Percentiles rank a stretch among this genome's conserved stretches.
Conservation (phyloP, 2,888 invertebrate genomes). For the Microctonus aethiopoides region DNA sequence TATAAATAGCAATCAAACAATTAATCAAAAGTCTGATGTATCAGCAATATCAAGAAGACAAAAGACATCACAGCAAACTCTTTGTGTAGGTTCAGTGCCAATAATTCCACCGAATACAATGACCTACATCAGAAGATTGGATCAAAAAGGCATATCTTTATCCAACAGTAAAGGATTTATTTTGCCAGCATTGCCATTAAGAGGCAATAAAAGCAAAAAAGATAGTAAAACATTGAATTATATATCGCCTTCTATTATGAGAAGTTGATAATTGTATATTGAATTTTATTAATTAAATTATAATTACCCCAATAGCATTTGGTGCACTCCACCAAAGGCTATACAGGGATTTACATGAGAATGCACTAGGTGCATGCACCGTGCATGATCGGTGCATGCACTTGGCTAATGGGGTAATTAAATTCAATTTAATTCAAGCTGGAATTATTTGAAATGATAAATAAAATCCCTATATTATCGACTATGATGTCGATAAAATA, state of each 20-base stretch:
- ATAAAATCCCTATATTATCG: neutral
- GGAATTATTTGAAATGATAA: neutral
- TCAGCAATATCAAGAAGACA: constrained; percentile 26
- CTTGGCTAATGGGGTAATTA: too few relatives aligned
- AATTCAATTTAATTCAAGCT: neutral
- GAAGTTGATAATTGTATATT: neutral
- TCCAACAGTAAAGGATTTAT: constrained; percentile 46
- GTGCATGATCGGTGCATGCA: too few relatives aligned
- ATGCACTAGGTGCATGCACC: too few relatives aligned
- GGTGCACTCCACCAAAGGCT: too few relatives aligned
- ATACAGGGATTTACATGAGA: too few relatives aligned
- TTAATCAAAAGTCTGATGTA: constrained; percentile 9
- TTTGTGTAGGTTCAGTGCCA: constrained; percentile 53
- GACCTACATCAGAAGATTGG: constrained; percentile 53
- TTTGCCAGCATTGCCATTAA: constrained; percentile 51
- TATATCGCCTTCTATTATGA: neutral
- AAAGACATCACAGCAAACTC: constrained; percentile 44
- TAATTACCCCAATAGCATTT: too few relatives aligned
- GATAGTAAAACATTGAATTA: constrained; percentile 6
- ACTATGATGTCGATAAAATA: neutral
- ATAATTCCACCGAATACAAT: constrained; percentile 52
- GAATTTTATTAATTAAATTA: too few relatives aligned
- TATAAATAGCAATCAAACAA: neutral
- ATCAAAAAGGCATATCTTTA: constrained; percentile 48
- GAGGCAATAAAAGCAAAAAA: constrained; percentile 37